Percentiles rank a stretch among this genome's conserved stretches.
These are phyloP conservation scores for Strigamia maritima DNA, from an alignment of 2,888 invertebrate genomes.

Conservation along the genomic window DNA sequence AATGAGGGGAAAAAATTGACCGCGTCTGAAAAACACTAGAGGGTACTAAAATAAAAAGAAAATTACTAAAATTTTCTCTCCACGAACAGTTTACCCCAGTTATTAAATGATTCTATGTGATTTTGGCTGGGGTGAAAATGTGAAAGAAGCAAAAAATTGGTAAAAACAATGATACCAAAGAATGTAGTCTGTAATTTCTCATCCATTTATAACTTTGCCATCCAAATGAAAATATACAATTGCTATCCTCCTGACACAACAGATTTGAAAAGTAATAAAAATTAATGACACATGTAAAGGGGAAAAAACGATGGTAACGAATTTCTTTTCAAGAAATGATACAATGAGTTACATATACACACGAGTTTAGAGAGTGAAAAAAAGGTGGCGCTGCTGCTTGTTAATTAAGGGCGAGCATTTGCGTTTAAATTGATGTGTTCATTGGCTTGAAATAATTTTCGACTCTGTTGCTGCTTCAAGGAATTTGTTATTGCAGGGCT, in stretches of 20 bases:
- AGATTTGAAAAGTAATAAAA: slow-evolving; percentile 18
- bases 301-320: background rate
- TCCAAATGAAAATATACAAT: background rate
- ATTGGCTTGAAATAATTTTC: too few relatives aligned
- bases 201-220: background rate
- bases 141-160: background rate
- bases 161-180: background rate
- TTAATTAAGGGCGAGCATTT: background rate
- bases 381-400: background rate
- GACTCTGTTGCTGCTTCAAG: background rate
- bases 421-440: background rate
- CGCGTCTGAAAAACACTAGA: background rate
- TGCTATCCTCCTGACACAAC: slow-evolving; percentile 6
- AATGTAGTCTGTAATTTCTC: background rate
- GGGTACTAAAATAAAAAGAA: background rate
- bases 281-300: slow-evolving; percentile 8
- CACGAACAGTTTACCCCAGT: background rate
- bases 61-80: background rate
- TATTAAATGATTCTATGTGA: background rate
- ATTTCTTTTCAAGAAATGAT: slow-evolving; percentile 22
- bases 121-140: background rate
- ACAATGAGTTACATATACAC: background rate
- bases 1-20: background rate
- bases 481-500: background rate
- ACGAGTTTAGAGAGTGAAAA: background rate